phyloP scores from a whole-genome alignment of 2,797 vertebrate species.

The Adrianichthys oophorus region DNA sequence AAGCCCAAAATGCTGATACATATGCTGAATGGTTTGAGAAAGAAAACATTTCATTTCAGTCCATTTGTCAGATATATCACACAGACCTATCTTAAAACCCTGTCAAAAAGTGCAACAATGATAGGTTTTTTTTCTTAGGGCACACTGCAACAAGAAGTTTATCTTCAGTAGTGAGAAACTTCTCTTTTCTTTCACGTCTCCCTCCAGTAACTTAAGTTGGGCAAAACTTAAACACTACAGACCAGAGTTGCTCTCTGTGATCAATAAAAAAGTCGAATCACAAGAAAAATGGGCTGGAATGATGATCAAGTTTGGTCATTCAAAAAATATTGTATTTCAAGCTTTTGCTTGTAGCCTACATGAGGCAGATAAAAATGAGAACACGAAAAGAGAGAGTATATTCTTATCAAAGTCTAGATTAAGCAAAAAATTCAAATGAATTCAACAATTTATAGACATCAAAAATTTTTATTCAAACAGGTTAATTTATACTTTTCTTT shows the following conservation, averaged over 20 bases:
- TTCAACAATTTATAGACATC: too few species aligned
- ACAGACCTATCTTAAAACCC: too few species aligned
- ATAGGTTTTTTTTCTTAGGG: too few species aligned
- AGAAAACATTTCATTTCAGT: too few species aligned
- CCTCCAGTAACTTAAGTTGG: slow-evolving; percentile 20
- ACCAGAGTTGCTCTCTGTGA: slow-evolving; percentile 1
- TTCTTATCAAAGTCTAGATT: too few species aligned
- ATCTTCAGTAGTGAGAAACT: too few species aligned
- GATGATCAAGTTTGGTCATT: slow-evolving; percentile 41
- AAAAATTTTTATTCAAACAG: slow-evolving; percentile 65
- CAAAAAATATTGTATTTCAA: slow-evolving; percentile 53
- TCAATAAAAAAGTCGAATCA: slow-evolving; percentile 17
- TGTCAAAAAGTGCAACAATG: too few species aligned
- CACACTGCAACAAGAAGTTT: too few species aligned
- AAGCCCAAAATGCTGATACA: too few species aligned
- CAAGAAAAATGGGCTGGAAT: slow-evolving; percentile 17
- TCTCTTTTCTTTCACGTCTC: slow-evolving; percentile 3
- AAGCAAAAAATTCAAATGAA: too few species aligned
- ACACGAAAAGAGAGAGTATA: slow-evolving; percentile 7
- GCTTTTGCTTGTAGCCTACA: slow-evolving; percentile 56
- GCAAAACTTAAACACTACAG: slow-evolving; percentile 20
- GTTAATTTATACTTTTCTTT: slow-evolving; percentile 56
- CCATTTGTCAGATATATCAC: too few species aligned
- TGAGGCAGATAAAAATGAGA: slow-evolving; percentile 63
- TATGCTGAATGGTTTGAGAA: too few species aligned